These are phyloP conservation scores for Amiota minor DNA, from an alignment of 2,888 invertebrate species.

Conservation along the genomic window DNA sequence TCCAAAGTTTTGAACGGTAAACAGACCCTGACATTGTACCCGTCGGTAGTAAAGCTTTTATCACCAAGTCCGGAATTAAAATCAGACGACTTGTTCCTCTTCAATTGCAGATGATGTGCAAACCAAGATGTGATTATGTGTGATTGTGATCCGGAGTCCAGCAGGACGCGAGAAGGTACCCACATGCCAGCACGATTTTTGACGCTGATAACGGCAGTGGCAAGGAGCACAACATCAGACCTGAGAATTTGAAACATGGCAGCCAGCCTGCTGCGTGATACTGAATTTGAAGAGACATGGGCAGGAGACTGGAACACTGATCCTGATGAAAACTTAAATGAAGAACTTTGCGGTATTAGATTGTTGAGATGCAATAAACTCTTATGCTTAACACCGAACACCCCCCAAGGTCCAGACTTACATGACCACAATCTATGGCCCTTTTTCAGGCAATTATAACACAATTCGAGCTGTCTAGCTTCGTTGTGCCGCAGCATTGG, in stretches of 20 bases:
- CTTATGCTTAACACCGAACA: neutral
- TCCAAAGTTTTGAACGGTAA: too few relatives aligned
- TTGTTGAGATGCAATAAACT: neutral
- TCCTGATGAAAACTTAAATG: neutral
- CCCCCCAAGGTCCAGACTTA: neutral
- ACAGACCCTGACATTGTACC: too few relatives aligned
- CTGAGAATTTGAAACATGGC: neutral
- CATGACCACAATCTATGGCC: neutral
- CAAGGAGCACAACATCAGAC: constrained; percentile 6
- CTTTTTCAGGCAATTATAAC: neutral
- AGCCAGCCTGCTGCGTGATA: neutral
- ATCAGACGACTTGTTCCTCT: neutral
- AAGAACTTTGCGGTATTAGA: neutral
- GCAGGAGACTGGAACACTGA: neutral
- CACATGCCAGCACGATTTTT: neutral
- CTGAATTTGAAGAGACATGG: too few relatives aligned
- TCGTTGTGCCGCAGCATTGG: neutral
- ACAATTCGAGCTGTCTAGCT: neutral
- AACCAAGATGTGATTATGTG: neutral
- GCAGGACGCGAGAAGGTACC: neutral
- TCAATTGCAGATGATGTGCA: neutral
- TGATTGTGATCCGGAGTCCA: neutral
- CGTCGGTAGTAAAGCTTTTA: neutral
- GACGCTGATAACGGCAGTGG: neutral
- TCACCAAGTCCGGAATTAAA: neutral